A percentile compares a stretch with the other conserved stretches of the same genome.
Conservation (phyloP, 2,797 vertebrate genomes). For the Lacerta viridis region DNA sequence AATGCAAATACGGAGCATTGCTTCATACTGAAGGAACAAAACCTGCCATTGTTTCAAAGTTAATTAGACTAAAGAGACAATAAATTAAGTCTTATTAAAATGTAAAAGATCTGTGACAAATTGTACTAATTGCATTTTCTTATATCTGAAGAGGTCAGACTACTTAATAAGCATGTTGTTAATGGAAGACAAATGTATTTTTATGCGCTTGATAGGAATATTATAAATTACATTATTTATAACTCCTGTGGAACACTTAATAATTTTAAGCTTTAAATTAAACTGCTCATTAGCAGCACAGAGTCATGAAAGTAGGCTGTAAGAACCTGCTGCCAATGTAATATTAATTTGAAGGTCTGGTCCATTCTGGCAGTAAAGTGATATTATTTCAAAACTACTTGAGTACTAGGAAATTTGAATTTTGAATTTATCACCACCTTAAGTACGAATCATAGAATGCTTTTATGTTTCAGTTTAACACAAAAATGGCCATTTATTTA, state of each 20-base stretch:
- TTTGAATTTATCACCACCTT: conserved; percentile 60
- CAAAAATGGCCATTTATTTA: not conserved
- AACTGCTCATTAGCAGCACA: conserved; percentile 78
- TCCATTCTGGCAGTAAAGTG: conserved; percentile 56
- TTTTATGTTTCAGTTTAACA: not conserved
- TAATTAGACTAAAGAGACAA: conserved; percentile 85
- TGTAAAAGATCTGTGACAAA: conserved; percentile 84
- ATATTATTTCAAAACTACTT: conserved; percentile 68
- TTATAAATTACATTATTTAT: conserved; percentile 84
- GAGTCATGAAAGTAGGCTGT: conserved; percentile 71
- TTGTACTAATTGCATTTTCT: conserved; percentile 81
- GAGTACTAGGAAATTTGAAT: conserved; percentile 53
- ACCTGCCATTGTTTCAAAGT: conserved; percentile 80
- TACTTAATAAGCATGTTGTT: conserved; percentile 77
- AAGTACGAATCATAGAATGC: conserved; percentile 50
- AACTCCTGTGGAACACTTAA: conserved; percentile 77
- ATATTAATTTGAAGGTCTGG: conserved; percentile 75
- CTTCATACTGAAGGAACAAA: conserved; percentile 75
- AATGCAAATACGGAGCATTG: conserved; percentile 77
- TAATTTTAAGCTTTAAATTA: conserved; percentile 82
- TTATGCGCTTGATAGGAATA: conserved; percentile 79
- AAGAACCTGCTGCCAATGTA: conserved; percentile 71
- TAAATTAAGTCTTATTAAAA: conserved; percentile 84
- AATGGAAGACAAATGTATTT: conserved; percentile 83
- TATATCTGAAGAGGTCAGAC: conserved; percentile 81